These are phyloP conservation scores for Monochamus saltuarius DNA, from an alignment of 1,140 invertebrate species.

Conservation along the genomic window DNA sequence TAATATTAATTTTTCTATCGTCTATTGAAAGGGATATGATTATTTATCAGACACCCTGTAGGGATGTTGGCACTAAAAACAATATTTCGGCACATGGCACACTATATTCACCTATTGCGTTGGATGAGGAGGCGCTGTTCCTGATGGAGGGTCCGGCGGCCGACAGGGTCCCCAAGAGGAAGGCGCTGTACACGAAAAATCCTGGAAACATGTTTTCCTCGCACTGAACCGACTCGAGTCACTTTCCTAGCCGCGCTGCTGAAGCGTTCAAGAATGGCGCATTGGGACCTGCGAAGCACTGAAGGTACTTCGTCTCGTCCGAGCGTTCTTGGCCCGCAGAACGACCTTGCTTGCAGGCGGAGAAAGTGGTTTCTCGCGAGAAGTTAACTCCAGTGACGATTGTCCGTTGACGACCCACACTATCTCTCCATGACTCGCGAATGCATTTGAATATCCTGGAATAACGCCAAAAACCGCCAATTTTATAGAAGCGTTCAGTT, in stretches of 20 bases:
- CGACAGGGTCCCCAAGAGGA: conserved; percentile 17
- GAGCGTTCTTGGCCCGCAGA: not conserved
- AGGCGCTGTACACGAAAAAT: conserved; percentile 12
- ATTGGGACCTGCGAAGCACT: conserved; percentile 2
- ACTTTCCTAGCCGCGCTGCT: not conserved
- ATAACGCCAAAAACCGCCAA: too few relatives aligned
- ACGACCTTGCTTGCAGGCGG: conserved; percentile 21
- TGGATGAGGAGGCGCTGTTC: conserved; percentile 1
- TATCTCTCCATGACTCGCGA: not conserved
- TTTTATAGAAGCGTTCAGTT: too few relatives aligned
- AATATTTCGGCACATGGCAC: too few relatives aligned
- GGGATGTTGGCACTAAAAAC: too few relatives aligned
- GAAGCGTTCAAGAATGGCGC: not conserved
- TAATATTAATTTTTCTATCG: too few relatives aligned
- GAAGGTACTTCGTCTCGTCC: conserved; percentile 4
- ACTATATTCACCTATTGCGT: not conserved
- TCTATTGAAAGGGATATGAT: too few relatives aligned
- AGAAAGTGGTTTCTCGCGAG: conserved; percentile 30
- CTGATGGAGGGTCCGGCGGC: conserved; percentile 24
- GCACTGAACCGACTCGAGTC: not conserved
- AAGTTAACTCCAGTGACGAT: conserved; percentile 1
- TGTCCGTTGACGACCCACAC: not conserved
- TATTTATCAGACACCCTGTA: too few relatives aligned
- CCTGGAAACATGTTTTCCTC: conserved; percentile 9
- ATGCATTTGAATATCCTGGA: not conserved